A percentile compares a stretch with the other conserved stretches of the same genome.
Evolutionary conservation across 2,888 invertebrate species (phyloP).

Genomic region (Empis livida): DNA sequence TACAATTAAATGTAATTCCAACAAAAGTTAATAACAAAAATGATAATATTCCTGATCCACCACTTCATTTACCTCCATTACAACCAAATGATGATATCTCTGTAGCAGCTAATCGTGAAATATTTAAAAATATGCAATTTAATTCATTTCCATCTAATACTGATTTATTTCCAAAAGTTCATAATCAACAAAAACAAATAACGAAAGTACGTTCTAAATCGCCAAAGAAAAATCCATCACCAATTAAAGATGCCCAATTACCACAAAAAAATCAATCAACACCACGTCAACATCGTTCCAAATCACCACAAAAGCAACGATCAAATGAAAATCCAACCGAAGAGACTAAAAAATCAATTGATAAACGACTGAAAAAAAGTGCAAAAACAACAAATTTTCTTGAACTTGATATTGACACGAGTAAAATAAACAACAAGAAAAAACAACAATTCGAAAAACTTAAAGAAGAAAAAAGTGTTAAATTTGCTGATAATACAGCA

Average conservation of each 20-base stretch:
- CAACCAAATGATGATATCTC: no score
- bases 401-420: slow-evolving; percentile 2
- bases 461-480: slow-evolving; percentile 2
- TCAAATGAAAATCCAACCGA: slow-evolving; percentile 7
- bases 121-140: no score
- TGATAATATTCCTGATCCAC: no score
- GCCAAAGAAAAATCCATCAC: background rate
- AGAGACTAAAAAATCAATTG: slow-evolving; percentile 8
- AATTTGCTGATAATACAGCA: background rate
- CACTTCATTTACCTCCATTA: no score
- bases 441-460: slow-evolving; percentile 1
- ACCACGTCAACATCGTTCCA: slow-evolving; percentile 5
- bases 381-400: slow-evolving; percentile 2
- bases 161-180: no score
- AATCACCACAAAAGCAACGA: slow-evolving; percentile 1
- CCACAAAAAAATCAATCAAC: slow-evolving; percentile 9
- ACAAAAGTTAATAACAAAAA: no score
- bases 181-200: no score
- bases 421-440: slow-evolving; percentile 12
- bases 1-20: no score
- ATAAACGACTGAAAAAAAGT: slow-evolving; percentile 7
- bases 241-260: slow-evolving; percentile 10
- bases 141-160: no score
- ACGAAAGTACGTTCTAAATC: background rate
- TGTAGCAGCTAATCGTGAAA: no score